These are phyloP conservation scores for Pipistrellus pipistrellus DNA, from an alignment of 2,797 vertebrate species.

Conservation along the genomic window DNA sequence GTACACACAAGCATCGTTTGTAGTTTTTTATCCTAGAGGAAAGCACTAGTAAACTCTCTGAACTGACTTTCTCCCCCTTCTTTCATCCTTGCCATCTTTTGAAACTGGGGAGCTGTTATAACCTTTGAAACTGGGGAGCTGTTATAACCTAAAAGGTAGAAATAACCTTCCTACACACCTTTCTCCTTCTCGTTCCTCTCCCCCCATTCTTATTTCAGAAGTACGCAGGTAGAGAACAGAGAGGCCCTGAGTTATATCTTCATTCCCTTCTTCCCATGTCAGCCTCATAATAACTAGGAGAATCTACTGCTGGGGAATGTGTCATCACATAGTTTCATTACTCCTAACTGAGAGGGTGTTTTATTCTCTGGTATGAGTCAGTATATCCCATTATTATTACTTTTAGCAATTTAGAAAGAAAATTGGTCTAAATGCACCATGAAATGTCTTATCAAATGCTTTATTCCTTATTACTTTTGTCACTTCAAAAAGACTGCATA, in stretches of 20 bases:
- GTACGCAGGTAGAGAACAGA: not conserved
- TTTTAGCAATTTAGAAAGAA: constrained; percentile 12
- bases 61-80: not conserved
- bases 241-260: not conserved
- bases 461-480: not conserved
- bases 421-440: not conserved
- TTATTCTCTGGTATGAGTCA: not conserved
- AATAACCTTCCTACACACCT: not conserved
- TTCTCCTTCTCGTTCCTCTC: not conserved
- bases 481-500: not conserved
- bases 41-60: not conserved
- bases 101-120: not conserved
- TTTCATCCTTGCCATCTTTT: not conserved
- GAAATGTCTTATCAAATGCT: not conserved
- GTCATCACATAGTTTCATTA: not conserved
- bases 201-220: not conserved
- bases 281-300: not conserved
- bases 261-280: not conserved
- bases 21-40: not conserved
- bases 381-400: not conserved
- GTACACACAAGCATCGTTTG: not conserved
- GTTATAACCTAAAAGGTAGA: too few relatives aligned
- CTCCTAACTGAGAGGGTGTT: not conserved
- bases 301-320: not conserved
- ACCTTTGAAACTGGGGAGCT: not conserved